phyloP scores from a whole-genome alignment of 2,113 vertebrate genomes.

The Galeopterus variegatus region DNA sequence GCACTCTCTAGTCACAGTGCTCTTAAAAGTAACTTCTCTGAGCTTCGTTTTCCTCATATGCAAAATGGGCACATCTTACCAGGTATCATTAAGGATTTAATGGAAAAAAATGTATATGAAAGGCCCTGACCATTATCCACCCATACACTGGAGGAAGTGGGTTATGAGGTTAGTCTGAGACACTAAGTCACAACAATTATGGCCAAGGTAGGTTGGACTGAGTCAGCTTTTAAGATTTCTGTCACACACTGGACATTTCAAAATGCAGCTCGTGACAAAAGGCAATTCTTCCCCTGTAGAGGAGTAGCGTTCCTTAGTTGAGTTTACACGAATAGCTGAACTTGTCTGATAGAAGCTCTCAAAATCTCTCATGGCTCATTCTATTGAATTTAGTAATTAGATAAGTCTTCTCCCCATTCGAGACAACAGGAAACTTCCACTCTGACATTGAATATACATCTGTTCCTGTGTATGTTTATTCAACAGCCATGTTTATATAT shows the following conservation, averaged over 20 bases:
- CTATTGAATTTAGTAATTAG: background rate
- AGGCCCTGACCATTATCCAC: background rate
- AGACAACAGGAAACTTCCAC: background rate
- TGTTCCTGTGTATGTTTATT: background rate
- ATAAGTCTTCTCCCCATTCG: background rate
- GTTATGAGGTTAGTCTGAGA: background rate
- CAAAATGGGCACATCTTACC: background rate
- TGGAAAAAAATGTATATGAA: background rate
- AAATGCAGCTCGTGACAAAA: background rate
- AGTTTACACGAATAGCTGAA: background rate
- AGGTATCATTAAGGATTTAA: background rate
- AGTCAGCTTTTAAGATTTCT: background rate
- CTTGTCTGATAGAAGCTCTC: background rate
- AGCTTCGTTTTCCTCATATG: background rate
- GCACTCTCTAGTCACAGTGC: background rate
- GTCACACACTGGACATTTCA: background rate
- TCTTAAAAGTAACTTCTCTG: background rate
- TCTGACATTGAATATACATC: background rate
- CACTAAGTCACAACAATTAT: background rate
- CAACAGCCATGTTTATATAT: background rate
- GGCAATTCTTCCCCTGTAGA: background rate
- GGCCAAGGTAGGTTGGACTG: background rate
- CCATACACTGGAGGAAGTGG: background rate
- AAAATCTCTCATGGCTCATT: background rate
- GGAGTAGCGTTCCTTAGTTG: background rate